Evolutionary conservation across 2,797 vertebrate species (phyloP), one percentile per base, ranked within the genome.

Genomic region (Chrysocyon brachyurus): DNA sequence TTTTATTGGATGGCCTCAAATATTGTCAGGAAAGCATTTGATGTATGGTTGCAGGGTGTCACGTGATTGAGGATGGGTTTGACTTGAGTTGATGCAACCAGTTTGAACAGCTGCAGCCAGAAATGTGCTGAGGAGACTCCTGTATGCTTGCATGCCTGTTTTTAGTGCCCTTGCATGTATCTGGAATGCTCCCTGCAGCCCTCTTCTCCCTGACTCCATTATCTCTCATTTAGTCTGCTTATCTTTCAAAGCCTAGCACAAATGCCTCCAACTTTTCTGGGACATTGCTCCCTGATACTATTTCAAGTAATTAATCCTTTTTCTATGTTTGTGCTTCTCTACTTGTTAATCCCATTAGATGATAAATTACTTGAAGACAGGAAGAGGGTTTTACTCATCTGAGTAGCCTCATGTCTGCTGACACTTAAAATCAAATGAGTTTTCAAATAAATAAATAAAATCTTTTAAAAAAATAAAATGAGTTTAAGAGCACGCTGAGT

Each of bases 301-400:
- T 91, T 96, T 85, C 88, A 90, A 87, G 36, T 61, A 81, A 90
- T 66, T 66, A 28, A 91, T 95, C 31, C 21, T 61, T 90, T 92
- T 78, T 85, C 56, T 91, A 28, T 36, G 77, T 94, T 91, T 91
- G 59, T 31, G 36, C 4, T 54, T 79, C 56, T 92, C 68, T 46
- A 31, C 22, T 78, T 77, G 57, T 46, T 83, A 75, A 87, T 88
- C 56, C 87, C 28, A 46, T 28, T 82, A 10, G 57, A 75, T 82
- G 89, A 40, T 83, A 83, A 93, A 83, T 72, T 88, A 83, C 40
- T 70, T 54, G 72, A 93, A 83, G 75, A 87, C 79, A 61, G 63
- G 82, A 64, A 70, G 31, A 61, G 68, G n/a, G 21, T 85, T 90
- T 95, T 84, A 83, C 31, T 77, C 31, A 63, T 94, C 75, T 77